Base-by-base conservation (phyloP, 2,113 vertebrate species). In the Dinomys branickii region DNA sequence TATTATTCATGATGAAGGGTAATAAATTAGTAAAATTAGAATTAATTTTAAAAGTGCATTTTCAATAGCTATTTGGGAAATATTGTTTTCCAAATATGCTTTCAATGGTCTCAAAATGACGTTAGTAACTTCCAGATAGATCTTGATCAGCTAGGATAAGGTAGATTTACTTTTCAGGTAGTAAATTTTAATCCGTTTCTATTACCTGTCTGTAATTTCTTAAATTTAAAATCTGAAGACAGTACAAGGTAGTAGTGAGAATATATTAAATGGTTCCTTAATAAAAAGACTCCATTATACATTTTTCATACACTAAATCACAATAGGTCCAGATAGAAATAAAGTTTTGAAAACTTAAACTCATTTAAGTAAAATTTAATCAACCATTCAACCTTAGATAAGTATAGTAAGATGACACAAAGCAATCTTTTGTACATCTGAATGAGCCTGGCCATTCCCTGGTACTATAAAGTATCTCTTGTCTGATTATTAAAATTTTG, bases 1-100 rank as follows among this genome's bases (percentile, higher is more conserved):
- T 93, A 85, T 92, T 90, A 88, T 90, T 83, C 30, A 88, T 92
- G 35, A 78, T 90, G 12, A 90, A 94, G 95, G 78, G 14, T 83
- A 90, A 94, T 85, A 63, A 87, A 96, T 13, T 5, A 65, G 35
- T 69, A 77, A 94, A 95, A 95, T 93, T 88, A 63, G 28, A 63
- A 11, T 26, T 12, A 69, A 81, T 77, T 92, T 0, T 26, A 94
- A 88, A 73, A 35, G 13, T 85, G 7, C 28, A 58, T 59, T 93
- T 91, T 86, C 12, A 85, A 91, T 12, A 91, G 26, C 38, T 86
- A 38, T 88, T 96, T 95, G 30, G 91, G 44, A 63, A 38, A 88
- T 41, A 44, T 94, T 94, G 33, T 86, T 95, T 92, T 85, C 33
- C 7, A 83, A 50, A 78, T 78, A 77, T 77, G 33, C 19, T 92